These are phyloP conservation scores for Drosophila insularis DNA, from an alignment of 1,140 invertebrate species.

Conservation along the genomic window DNA sequence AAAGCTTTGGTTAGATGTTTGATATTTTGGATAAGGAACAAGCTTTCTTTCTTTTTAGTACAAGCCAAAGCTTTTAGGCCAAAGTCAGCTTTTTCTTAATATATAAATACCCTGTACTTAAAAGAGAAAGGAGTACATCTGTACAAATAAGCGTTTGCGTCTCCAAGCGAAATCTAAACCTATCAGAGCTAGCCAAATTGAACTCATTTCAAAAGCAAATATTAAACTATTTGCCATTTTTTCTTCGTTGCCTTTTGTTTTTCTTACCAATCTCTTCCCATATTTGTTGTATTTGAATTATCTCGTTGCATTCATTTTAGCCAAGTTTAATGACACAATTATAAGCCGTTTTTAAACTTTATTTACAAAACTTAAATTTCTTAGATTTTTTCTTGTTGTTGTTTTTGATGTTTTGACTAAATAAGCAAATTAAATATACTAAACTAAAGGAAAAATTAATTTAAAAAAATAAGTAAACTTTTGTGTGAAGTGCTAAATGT, in stretches of 20 bases:
- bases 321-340: constrained; percentile 17
- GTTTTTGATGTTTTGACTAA: constrained; percentile 53
- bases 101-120: neutral
- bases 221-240: too few relatives aligned
- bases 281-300: too few relatives aligned
- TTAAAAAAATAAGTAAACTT: constrained; percentile 32
- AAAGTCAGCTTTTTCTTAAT: neutral
- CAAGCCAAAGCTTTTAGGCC: neutral
- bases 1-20: neutral
- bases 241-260: too few relatives aligned
- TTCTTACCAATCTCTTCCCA: too few relatives aligned
- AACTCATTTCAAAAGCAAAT: too few relatives aligned
- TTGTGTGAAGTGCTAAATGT: constrained; percentile 32
- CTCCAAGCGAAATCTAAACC: too few relatives aligned
- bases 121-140: too few relatives aligned
- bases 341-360: constrained; percentile 66
- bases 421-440: constrained; percentile 54
- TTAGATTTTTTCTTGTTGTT: constrained; percentile 2
- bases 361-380: constrained; percentile 73
- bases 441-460: constrained; percentile 14
- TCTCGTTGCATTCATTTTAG: neutral
- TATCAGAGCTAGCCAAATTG: too few relatives aligned
- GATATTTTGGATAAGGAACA: neutral
- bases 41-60: neutral
- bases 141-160: too few relatives aligned